Evolutionary conservation across 2,113 vertebrate species (phyloP), one percentile per base, ranked within the genome.

Genomic region (Dasyornis broadbenti): DNA sequence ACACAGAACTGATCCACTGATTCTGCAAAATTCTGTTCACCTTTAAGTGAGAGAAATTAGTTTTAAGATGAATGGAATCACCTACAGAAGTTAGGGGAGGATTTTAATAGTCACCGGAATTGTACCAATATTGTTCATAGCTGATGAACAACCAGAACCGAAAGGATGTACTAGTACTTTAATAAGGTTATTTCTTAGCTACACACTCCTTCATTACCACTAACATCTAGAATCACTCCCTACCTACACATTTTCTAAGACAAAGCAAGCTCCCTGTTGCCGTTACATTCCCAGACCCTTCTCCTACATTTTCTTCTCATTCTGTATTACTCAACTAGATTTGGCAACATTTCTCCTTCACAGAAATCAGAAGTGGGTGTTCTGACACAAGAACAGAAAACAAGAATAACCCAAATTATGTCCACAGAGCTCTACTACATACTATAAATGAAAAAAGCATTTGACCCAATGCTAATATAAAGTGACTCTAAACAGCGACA

Each of bases 301-400:
- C 93, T 90, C 78, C 91, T 85, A 92, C 86, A 65, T 72, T 88
- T 82, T 68, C 59, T 87, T 92, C 53, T 76, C 35, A 37, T 75
- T 87, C 53, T 2, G 1, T 72, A 72, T 64, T 64, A 84, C 28
- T 79, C 57, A 91, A 61, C 39, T 57, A 35, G 57, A 87, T 82
- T 87, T 65, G 66, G 57, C 47, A 82, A 87, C n/a, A 42, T 61
- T 87, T 82, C 84, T 87, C 49, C 75, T 49, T 65, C 64, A 61
- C 12, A 79, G 65, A 82, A 66, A 69, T 57, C 45, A 64, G 61
- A 94, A 85, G 54, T 49, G 68, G 28, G 31, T 78, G 52, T 71
- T 83, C 72, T 68, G 20, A 92, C 61, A 81, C 35, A 75, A 68
- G 61, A 90, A 78, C 10, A 26, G 59, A 82, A 86, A 86, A 40